Conservation (phyloP, 2,888 invertebrate genomes). For the Hyles lineata region DNA sequence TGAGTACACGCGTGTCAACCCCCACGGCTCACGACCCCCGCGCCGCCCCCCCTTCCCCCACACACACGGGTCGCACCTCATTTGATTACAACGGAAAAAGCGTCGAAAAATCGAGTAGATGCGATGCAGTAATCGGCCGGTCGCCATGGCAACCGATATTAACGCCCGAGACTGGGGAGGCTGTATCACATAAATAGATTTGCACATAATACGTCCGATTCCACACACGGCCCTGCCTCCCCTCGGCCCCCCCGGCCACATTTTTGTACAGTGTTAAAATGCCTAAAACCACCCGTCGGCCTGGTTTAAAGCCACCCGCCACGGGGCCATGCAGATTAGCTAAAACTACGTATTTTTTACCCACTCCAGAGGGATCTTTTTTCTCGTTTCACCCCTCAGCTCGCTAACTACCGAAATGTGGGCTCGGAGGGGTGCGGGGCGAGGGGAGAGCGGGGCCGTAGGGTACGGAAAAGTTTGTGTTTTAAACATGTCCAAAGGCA, state of each 20-base stretch:
- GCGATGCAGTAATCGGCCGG: slow-evolving; percentile 81
- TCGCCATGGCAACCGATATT: slow-evolving; percentile 81
- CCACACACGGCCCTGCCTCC: slow-evolving; percentile 71
- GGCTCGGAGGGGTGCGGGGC: slow-evolving; percentile 58
- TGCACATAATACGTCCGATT: slow-evolving; percentile 81
- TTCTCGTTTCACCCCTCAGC: slow-evolving; percentile 62
- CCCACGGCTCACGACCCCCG: slow-evolving; percentile 37
- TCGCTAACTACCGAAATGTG: slow-evolving; percentile 82
- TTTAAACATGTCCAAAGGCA: slow-evolving; percentile 84
- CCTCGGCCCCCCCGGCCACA: slow-evolving; percentile 61
- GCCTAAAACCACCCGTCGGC: slow-evolving; percentile 74
- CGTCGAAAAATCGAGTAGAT: slow-evolving; percentile 83
- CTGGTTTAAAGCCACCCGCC: slow-evolving; percentile 56
- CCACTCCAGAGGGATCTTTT: slow-evolving; percentile 66
- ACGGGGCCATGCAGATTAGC: slow-evolving; percentile 85
- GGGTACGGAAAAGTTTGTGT: slow-evolving; percentile 78
- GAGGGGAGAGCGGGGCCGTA: slow-evolving; percentile 30
- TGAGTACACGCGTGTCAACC: slow-evolving; percentile 83
- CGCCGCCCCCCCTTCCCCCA: slow-evolving; percentile 43
- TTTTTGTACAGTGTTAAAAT: slow-evolving; percentile 84
- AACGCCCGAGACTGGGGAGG: slow-evolving; percentile 71
- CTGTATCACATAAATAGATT: slow-evolving; percentile 81
- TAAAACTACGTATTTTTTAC: slow-evolving; percentile 88
- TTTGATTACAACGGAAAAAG: slow-evolving; percentile 85
- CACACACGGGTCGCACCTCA: slow-evolving; percentile 80